A percentile compares a stretch with the other conserved stretches of the same genome.
These are phyloP conservation scores for Agonopterix alstromeriana DNA, from an alignment of 2,888 invertebrate species.

Conservation along the genomic window DNA sequence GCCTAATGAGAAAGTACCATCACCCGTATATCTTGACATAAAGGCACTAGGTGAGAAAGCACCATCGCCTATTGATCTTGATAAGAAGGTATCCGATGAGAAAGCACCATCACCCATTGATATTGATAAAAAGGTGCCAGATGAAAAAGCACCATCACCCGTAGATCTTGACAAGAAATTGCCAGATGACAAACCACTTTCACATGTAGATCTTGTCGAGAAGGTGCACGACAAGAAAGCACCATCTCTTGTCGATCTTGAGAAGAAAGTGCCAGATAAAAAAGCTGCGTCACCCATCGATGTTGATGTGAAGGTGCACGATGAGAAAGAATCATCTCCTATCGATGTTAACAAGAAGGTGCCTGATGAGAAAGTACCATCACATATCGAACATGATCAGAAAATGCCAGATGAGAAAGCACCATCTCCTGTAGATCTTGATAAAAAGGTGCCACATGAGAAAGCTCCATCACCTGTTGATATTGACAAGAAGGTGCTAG, in stretches of 20 bases:
- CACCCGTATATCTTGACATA: not conserved
- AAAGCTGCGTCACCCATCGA: not conserved
- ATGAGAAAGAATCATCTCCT: not conserved
- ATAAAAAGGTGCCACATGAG: not conserved
- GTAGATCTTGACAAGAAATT: no score
- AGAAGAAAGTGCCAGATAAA: not conserved
- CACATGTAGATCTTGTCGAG: no score
- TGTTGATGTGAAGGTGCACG: not conserved
- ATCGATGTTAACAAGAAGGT: not conserved
- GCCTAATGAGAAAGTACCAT: not conserved
- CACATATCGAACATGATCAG: no score
- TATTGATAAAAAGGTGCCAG: no score
- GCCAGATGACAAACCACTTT: no score
- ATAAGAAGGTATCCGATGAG: not conserved
- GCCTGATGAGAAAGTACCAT: not conserved
- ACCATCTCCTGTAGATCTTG: not conserved
- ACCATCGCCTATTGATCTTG: not conserved
- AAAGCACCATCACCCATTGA: not conserved
- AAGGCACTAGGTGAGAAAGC: no score
- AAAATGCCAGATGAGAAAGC: not conserved
- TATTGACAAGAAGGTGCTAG: not conserved
- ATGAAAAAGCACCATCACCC: no score
- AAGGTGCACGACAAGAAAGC: conserved; percentile 1
- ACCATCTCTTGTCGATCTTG: not conserved
- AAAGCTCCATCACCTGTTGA: not conserved